Base-by-base conservation (phyloP, 2,888 invertebrate species). In the Listrodromus nycthemerus region DNA sequence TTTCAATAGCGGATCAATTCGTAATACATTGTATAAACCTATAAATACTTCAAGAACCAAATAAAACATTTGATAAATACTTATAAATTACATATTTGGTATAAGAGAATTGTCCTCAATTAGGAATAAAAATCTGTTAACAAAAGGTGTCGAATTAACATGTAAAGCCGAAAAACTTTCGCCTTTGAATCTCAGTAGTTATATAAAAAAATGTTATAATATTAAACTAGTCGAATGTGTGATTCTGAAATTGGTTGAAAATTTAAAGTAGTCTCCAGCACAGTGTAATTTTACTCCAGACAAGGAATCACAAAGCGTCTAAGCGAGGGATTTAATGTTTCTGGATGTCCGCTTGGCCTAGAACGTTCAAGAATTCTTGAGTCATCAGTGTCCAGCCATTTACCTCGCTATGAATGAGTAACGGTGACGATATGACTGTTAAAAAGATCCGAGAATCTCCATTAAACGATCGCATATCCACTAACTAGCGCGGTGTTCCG, bases 301-400 rank as follows among this genome's bases (percentile, higher is more conserved):
- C 55, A 37, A 55, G 55, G 21, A 21, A 55, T 24, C 16, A 7
- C 19, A 37, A 55, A 71, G 37, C 55, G 7, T 50, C 55, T 37
- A 55, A 61, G 16, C 37, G 37, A 55, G 30, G 21, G 65, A 45
- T 27, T 8, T 1, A 41, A 41, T 30, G 30, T 13, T 2, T 48
- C 19, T 27, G 55, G 30, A 63, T 45, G 30, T 63, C 41, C 16
- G 1, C 33, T 61, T 24, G 58, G 24, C 55, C 66, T 48, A 50
- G 33, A 71, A 41, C 21, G 41, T 69, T 80, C 33, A 69, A 67
- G 74, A 69, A 80, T 50, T 67, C 73, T 78, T 82, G 82, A 82
- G 78, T 82, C 82, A 82, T 83, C 69, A 24, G 19, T 7, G 37
- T 52, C 33, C 21, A 71, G 27, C 69, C 55, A 50, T 66, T 50